Base-by-base conservation (phyloP, 1,140 invertebrate species). In the Psix sp. region DNA sequence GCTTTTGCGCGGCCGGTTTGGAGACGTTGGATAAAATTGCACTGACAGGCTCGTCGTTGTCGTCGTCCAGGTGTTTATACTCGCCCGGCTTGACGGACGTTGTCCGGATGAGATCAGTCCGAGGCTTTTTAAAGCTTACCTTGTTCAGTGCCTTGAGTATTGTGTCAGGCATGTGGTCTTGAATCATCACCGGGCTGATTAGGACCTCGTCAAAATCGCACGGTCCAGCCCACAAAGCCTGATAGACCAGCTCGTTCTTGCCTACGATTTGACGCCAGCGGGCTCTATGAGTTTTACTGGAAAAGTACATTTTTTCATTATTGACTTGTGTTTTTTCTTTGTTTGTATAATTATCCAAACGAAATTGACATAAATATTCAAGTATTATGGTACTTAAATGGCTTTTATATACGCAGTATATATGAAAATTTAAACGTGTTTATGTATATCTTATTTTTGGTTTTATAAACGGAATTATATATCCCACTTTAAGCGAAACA, bases 111-210 rank as follows among this genome's bases (percentile, higher is more conserved):
- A 40, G 9, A 2, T 20, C 33, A 11, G 26, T 7, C 14, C 11
- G 9, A 0, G 1, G 6, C 9, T 38, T 68, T 54, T 48, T 21
- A 39, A 68, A 14, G 70, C 83, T 85, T 92, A 96, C 95, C 92
- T 95, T 95, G 84, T 95, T 92, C 42, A 97, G 87, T 6, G 95
- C 95, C 56, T 93, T 91, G 46, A 96, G 86, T 52, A 97, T 94
- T 85, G 93, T 94, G 81, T 96, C 94, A 14, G 95, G 95, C 95
- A 96, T 96, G 84, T 97, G 96, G 85, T 97, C 95, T 84, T 95
- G 94, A 46, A 96, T 91, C 94, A 96, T 96, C 15, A 95, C 94
- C 0, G 95, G 95, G 14, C 95, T 96, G 39, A 97, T 95, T 18
- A 97, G 88, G 14, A 97, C 95, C 88, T 97, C 94, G 85, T 96